Evolutionary conservation across 2,113 vertebrate genomes (phyloP), one percentile per base, ranked within the genome.

Genomic region (Hippocampus barbouri): DNA sequence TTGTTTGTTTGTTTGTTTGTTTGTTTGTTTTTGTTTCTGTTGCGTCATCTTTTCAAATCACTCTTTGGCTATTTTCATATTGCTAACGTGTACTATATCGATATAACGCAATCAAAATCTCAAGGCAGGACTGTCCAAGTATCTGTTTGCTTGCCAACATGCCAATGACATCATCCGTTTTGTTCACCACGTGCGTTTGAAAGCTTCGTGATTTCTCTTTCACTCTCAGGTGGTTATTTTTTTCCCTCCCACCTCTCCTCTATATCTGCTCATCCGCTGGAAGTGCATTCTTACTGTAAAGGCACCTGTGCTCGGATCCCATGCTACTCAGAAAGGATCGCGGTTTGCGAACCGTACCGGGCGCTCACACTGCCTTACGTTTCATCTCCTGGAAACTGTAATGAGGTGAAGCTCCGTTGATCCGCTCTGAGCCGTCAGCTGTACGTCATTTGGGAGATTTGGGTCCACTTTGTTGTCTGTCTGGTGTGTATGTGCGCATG

Each of bases 321-420:
- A 8, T 61, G 27, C 8, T 38, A 20, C 15, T 61, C 59, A 9
- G 51, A 54, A 54, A n/a, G 14, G 14, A 16, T 34, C 15, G 27
- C 59, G 27, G 27, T 20, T 1, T 20, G 68, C 79, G 78, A 76
- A 69, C 75, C 68, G 61, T 59, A 66, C 5, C 38, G 85, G 79
- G 80, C 74, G 5, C 82, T 67, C n/a, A 67, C 69, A 49, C 70
- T 82, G 86, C 84, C 82, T 82, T 83, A 78, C 83, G 78, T 75
- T 83, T 56, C 81, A 81, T 79, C 79, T 76, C 79, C 74, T 72
- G 71, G 62, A 77, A 81, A 73, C 61, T 56, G 70, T 69, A 70
- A 65, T 2, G 30, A 45, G 75, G 63, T 67, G 64, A n/a, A 60
- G 47, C 4, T 27, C 70, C 69, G 71, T 70, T 54, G 69, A 71